A percentile compares a stretch with the other conserved stretches of the same genome.
These are phyloP conservation scores for Sparus aurata DNA, from an alignment of 2,797 vertebrate species.

Conservation along the genomic window DNA sequence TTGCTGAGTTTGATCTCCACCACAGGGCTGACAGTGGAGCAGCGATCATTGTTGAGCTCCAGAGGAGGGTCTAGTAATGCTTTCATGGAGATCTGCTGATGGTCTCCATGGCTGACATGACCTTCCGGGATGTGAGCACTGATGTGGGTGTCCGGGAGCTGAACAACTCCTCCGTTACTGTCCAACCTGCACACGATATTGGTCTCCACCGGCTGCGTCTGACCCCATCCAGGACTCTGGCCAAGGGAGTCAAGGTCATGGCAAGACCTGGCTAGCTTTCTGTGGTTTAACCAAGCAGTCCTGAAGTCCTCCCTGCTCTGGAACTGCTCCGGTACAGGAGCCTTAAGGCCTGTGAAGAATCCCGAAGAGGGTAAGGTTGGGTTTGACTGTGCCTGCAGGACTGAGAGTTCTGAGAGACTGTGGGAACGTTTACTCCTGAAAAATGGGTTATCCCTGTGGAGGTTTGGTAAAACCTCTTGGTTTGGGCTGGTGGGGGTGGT, in stretches of 20 bases:
- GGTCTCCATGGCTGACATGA: conserved; percentile 90
- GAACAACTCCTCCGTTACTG: conserved; percentile 91
- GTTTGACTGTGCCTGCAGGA: conserved; percentile 92
- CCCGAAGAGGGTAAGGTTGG: conserved; percentile 77
- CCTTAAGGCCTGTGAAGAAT: conserved; percentile 92
- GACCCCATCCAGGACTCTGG: conserved; percentile 97
- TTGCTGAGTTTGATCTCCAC: conserved; percentile 96
- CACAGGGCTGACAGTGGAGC: conserved; percentile 92
- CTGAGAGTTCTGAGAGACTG: conserved; percentile 95
- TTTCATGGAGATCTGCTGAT: conserved; percentile 95
- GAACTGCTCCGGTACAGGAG: conserved; percentile 95
- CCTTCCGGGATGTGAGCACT: conserved; percentile 93
- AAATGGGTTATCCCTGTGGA: conserved; percentile 91
- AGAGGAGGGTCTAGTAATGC: conserved; percentile 94
- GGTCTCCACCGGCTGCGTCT: conserved; percentile 97
- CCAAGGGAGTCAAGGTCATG: conserved; percentile 95
- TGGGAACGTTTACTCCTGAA: conserved; percentile 96
- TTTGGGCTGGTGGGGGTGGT: conserved; percentile 73
- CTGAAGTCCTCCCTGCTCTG: conserved; percentile 97
- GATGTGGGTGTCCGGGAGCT: conserved; percentile 95
- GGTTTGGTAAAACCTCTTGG: conserved; percentile 68
- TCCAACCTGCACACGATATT: conserved; percentile 95
- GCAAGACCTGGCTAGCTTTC: conserved; percentile 96
- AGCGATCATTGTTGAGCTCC: conserved; percentile 94
- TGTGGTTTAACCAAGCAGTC: conserved; percentile 95